Evolutionary conservation across 1,140 invertebrate species (phyloP).

Genomic region (Micrasema minimum): DNA sequence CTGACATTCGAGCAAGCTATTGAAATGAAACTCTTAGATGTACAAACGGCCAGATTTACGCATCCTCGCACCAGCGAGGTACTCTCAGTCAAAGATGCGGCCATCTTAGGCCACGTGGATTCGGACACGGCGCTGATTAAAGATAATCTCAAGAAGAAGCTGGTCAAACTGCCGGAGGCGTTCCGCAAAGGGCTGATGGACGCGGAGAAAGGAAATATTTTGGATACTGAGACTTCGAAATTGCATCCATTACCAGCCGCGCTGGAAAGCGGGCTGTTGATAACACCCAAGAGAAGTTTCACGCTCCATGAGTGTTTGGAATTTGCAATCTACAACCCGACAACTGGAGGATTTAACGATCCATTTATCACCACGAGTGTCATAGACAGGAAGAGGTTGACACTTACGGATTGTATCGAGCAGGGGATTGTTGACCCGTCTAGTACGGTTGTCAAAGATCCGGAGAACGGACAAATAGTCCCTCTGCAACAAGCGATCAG

Average conservation of each 20-base stretch:
- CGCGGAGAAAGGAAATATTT: conserved; percentile 83
- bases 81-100: conserved; percentile 86
- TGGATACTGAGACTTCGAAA: conserved; percentile 84
- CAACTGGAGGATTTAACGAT: conserved; percentile 81
- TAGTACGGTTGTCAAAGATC: conserved; percentile 84
- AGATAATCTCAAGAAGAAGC: conserved; percentile 82
- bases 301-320: conserved; percentile 84
- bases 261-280: conserved; percentile 80
- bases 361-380: conserved; percentile 79
- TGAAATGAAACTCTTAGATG: conserved; percentile 76
- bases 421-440: conserved; percentile 86
- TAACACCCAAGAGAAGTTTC: conserved; percentile 79
- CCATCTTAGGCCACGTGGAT: conserved; percentile 85
- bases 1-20: conserved; percentile 81
- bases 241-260: conserved; percentile 78
- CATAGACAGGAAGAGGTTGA: conserved; percentile 75
- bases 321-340: conserved; percentile 85
- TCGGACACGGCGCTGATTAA: conserved; percentile 88
- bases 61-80: conserved; percentile 77
- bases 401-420: conserved; percentile 80
- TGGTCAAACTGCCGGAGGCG: conserved; percentile 87
- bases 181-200: conserved; percentile 89
- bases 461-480: conserved; percentile 77
- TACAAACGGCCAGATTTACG: conserved; percentile 78
- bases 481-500: conserved; percentile 83